Conservation (phyloP, 2,797 vertebrate species). For the Brotula barbata region DNA sequence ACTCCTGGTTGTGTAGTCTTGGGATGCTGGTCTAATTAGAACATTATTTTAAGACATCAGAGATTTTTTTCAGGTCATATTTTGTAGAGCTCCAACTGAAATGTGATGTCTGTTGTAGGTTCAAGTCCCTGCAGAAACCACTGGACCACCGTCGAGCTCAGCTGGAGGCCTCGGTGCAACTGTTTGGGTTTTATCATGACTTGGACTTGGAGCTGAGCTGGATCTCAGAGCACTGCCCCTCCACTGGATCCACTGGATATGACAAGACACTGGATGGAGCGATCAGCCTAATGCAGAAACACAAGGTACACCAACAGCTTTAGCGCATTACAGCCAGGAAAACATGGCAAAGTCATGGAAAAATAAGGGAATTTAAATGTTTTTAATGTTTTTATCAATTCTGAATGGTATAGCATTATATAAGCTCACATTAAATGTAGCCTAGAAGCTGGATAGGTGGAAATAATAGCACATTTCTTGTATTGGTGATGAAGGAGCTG, state of each 20-base stretch:
- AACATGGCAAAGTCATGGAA: too few species aligned
- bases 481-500: conserved; percentile 74
- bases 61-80: background rate
- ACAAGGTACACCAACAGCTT: conserved; percentile 85
- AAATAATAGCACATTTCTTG: too few species aligned
- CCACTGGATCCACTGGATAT: conserved; percentile 66
- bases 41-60: too few species aligned
- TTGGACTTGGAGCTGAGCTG: conserved; percentile 84
- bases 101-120: conserved; percentile 75
- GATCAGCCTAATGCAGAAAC: conserved; percentile 81
- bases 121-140: conserved; percentile 85
- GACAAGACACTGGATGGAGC: conserved; percentile 78
- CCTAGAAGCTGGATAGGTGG: too few species aligned
- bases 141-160: conserved; percentile 73
- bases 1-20: too few species aligned
- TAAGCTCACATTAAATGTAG: too few species aligned
- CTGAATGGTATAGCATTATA: too few species aligned
- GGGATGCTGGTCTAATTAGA: too few species aligned
- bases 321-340: too few species aligned
- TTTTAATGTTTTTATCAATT: too few species aligned
- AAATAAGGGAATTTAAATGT: too few species aligned
- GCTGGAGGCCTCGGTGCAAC: conserved; percentile 81
- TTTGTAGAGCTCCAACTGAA: background rate
- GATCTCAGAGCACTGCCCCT: conserved; percentile 82
- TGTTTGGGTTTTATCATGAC: conserved; percentile 84